Evolutionary conservation across 2,888 invertebrate species (phyloP).

Genomic region (Gastracanthus pulcherrimus): DNA sequence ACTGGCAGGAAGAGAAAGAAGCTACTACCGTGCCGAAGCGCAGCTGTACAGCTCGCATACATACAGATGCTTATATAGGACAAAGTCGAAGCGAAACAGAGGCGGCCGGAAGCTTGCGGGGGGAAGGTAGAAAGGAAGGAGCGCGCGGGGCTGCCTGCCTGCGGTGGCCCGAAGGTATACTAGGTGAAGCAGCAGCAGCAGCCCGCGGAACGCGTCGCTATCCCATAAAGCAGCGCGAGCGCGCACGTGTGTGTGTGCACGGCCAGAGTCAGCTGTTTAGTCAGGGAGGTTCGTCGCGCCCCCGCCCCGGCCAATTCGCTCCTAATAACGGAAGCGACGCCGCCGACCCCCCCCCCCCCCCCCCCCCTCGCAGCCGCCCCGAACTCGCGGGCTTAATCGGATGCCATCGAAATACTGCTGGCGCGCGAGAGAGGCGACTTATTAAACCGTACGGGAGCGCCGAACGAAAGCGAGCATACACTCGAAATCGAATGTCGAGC

Average conservation of each 20-base stretch:
- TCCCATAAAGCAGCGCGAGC: not conserved
- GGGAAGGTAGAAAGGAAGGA: not conserved
- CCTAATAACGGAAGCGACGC: slow-evolving; percentile 69
- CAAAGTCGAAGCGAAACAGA: not conserved
- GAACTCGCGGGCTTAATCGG: slow-evolving; percentile 54
- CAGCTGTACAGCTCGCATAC: no score
- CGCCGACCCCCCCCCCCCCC: not conserved
- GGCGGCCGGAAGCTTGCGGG: not conserved
- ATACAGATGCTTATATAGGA: no score
- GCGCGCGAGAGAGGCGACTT: slow-evolving; percentile 11
- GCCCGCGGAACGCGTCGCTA: slow-evolving; percentile 31
- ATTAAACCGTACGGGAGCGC: slow-evolving; percentile 2
- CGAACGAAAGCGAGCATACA: not conserved
- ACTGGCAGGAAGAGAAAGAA: not conserved
- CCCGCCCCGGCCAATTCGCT: slow-evolving; percentile 65
- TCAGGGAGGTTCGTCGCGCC: slow-evolving; percentile 60
- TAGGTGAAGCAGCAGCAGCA: slow-evolving; percentile 3
- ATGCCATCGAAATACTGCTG: slow-evolving; percentile 35
- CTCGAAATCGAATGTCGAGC: slow-evolving; percentile 67
- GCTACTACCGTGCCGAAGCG: no score
- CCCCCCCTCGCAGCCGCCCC: no score
- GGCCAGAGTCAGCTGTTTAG: slow-evolving; percentile 67
- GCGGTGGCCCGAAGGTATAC: slow-evolving; percentile 34
- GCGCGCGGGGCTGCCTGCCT: no score
- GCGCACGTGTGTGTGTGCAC: not conserved